Evolutionary conservation across 2,797 vertebrate species (phyloP), one percentile per base, ranked within the genome.

Genomic region (Thunnus albacares): DNA sequence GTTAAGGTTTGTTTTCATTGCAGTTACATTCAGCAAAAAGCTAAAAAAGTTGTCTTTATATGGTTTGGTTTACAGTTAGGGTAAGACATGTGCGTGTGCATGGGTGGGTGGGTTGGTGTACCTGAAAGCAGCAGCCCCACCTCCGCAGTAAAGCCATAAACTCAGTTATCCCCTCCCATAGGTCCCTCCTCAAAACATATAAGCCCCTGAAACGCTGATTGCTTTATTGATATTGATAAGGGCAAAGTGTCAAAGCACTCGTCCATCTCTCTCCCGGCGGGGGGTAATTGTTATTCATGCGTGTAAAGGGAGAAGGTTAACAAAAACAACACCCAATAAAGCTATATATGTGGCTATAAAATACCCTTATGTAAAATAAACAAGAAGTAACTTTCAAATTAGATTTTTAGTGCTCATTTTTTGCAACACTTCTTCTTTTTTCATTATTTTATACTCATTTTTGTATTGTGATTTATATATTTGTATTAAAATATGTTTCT

Each of bases 161-260:
- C 90, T 89, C 53, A 81, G 91, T 86, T 90, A 81, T 92, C 81
- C 89, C 91, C 82, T 78, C 88, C 91, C 71, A 76, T 82, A 73
- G 78, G 65, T 83, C 77, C 79, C 79, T 87, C 87, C 84, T 93
- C 84, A 79, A 82, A 90, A 90, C 92, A 89, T 71, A 30, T 83
- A 90, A 88, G 75, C 79, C 84, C 92, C 91, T 91, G 87, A 91
- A 88, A 82, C 81, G 82, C 91, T 90, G 93, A 93, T 96, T 94
- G 93, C 93, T 95, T 96, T 96, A 96, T 95, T 94, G 92, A 92
- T 95, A 94, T 95, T 91, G 93, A 96, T 94, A 87, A 93, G 95
- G 93, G 89, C 95, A 95, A 96, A 96, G 95, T 96, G 95, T 95
- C 91, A 93, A 91, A 91, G 83, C 93, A 93, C 94, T 93, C 89